A percentile compares a stretch with the other conserved stretches of the same genome.
These are phyloP conservation scores for Andrena marginata DNA, from an alignment of 2,888 invertebrate species.

Conservation along the genomic window DNA sequence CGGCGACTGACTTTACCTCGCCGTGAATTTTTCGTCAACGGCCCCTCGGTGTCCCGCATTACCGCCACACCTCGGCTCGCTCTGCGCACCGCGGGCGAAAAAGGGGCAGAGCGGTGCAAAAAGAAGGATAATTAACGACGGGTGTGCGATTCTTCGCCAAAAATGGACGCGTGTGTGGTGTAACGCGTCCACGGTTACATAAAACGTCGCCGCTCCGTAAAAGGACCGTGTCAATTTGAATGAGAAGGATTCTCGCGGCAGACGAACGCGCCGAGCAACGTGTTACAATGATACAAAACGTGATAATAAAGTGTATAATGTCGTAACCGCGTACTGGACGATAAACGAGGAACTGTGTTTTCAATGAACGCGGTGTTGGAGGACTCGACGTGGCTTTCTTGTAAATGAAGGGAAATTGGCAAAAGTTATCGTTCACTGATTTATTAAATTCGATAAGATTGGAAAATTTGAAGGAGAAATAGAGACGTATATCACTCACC, in stretches of 20 bases:
- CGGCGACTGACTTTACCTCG: not conserved
- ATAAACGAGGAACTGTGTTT: too few species aligned
- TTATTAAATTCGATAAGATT: too few species aligned
- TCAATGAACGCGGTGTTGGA: too few species aligned
- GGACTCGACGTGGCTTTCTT: too few species aligned
- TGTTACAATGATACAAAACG: constrained; percentile 31
- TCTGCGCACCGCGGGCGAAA: constrained; percentile 12
- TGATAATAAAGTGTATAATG: constrained; percentile 31
- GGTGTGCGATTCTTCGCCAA: constrained; percentile 58
- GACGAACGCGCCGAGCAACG: not conserved
- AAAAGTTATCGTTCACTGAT: too few species aligned
- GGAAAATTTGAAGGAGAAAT: too few species aligned
- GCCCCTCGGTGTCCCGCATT: not conserved
- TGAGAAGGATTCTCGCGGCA: constrained; percentile 50
- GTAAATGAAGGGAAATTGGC: too few species aligned
- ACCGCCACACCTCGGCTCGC: constrained; percentile 49
- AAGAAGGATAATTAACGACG: constrained; percentile 68
- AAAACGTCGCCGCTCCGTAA: constrained; percentile 67
- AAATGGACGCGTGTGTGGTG: constrained; percentile 62
- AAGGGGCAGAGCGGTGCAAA: constrained; percentile 36
- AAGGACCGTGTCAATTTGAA: constrained; percentile 74
- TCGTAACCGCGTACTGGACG: constrained; percentile 14
- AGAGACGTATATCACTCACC: too few species aligned
- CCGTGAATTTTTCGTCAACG: constrained; percentile 24
- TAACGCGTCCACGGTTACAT: constrained; percentile 64